Base-by-base conservation (phyloP, 1,140 invertebrate genomes). In the Atta texana region DNA sequence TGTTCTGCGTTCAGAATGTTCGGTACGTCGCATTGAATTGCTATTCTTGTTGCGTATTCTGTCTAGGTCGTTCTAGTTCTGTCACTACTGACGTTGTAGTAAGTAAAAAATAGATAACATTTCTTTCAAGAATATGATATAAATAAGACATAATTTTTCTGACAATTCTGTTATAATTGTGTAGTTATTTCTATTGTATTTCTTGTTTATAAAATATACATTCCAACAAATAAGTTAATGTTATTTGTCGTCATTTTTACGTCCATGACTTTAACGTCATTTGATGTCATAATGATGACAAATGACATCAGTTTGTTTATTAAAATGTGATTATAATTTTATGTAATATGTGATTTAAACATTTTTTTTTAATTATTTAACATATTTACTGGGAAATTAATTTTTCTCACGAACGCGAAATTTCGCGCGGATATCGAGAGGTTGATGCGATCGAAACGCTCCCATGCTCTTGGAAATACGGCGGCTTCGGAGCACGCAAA, bases 391-490 rank as follows among this genome's bases (percentile, higher is more conserved):
- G n/a, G 55, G 18, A 39, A 59, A 53, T 31, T 74, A 49, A 44
- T 57, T 74, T 84, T 82, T 84, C 68, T 51, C 80, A 84, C 69
- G 80, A 34, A 61, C 44, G 31, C 31, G 24, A 74, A 74, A 84
- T 49, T 74, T 61, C 14, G 24, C 55, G 69, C 14, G 39, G 80
- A 63, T 84, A 63, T 74, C 57, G 39, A 51, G 39, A 84, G 80
- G 49, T 63, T 69, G 80, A 84, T 75, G 39, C 39, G 68, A 75
- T 84, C 69, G 80, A 74, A 61, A 84, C 80, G 80, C 55, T 80
- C n/a, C 49, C 63, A 80, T 80, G 77, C 63, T 61, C 69, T 61
- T 69, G 69, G 80, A 84, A 84, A 84, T 84, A 18, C 85, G 34
- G 39, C 21, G 77, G 82, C 61, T 72, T 61, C 87, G 53, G 31